Base-by-base conservation (phyloP, 1,140 invertebrate species). In the Drosophila burlai region DNA sequence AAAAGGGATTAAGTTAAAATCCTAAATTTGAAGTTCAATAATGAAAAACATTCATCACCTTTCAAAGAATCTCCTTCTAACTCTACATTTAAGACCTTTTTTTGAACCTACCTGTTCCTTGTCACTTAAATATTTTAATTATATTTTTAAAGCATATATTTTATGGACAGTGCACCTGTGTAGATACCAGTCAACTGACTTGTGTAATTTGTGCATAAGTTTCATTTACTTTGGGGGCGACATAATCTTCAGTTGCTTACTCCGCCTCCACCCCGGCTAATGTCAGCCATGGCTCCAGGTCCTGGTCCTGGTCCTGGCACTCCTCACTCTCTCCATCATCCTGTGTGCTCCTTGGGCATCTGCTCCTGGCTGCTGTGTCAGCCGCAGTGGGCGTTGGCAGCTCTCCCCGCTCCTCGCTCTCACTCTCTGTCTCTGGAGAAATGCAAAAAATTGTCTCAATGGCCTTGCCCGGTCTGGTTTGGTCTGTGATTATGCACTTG, bases 191-290 rank as follows among this genome's bases (percentile, higher is more conserved):
- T 72, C 81, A 80, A 81, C 79, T 85, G 85, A 83, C 82, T 91
- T 90, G 85, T 90, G 87, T 90, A 90, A 90, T 90, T 90, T 90
- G 76, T 80, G 85, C 85, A 90, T 77, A 90, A 90, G 85, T 90
- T 90, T 90, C 82, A 90, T 90, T 90, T 90, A 85, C 85, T 82
- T 91, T 91, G 68, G 76, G 81, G 85, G 81, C 85, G 84, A 84
- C 84, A 90, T 90, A 90, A 90, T 89, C 84, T 81, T 81, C 77
- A 84, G 84, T 77, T 78, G 71, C 75, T 82, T 67, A 64, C 77
- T 77, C 84, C 61, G 85, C 62, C 83, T 4, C 21, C 75, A 3
- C 79, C 45, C 49, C 59, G 83, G 84, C 84, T 87, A 87, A 89
- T 87, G 85, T 42, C 64, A 57, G 58, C 46, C 45, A 1, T 18